Evolutionary conservation across 2,797 vertebrate species (phyloP).

Genomic region (Anomalospiza imberbis): DNA sequence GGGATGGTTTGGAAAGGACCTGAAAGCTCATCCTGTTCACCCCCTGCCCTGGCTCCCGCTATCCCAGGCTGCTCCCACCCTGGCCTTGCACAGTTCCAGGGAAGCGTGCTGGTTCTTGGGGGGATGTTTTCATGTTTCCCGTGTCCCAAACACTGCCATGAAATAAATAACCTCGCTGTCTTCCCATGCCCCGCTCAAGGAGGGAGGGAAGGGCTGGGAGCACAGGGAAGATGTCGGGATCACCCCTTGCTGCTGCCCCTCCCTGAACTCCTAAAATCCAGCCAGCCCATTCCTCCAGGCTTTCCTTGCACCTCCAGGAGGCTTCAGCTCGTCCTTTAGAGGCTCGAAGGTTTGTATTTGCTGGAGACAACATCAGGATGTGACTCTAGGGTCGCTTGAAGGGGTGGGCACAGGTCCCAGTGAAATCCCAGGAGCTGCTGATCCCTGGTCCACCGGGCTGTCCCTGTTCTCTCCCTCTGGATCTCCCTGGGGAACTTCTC

Average conservation of each 20-base stretch:
- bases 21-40: neutral
- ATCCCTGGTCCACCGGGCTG: neutral
- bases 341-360: too few relatives aligned
- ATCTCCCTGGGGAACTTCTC: too few relatives aligned
- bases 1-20: neutral
- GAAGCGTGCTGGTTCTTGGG: neutral
- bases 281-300: too few relatives aligned
- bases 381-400: too few relatives aligned
- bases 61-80: neutral
- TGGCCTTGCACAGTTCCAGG: neutral
- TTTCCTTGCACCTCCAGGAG: too few relatives aligned
- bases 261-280: too few relatives aligned
- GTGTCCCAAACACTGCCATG: too few relatives aligned
- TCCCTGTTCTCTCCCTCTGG: neutral
- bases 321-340: too few relatives aligned
- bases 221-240: accelerated
- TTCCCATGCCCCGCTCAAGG: neutral
- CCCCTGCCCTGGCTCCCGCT: neutral
- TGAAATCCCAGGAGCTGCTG: neutral
- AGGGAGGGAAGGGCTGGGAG: neutral
- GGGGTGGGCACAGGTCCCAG: too few relatives aligned
- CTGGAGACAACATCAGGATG: too few relatives aligned
- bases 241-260: too few relatives aligned
- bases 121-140: neutral
- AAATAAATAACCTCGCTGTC: neutral